phyloP scores from a whole-genome alignment of 2,888 invertebrate species.

The Drosophila ezoana region DNA sequence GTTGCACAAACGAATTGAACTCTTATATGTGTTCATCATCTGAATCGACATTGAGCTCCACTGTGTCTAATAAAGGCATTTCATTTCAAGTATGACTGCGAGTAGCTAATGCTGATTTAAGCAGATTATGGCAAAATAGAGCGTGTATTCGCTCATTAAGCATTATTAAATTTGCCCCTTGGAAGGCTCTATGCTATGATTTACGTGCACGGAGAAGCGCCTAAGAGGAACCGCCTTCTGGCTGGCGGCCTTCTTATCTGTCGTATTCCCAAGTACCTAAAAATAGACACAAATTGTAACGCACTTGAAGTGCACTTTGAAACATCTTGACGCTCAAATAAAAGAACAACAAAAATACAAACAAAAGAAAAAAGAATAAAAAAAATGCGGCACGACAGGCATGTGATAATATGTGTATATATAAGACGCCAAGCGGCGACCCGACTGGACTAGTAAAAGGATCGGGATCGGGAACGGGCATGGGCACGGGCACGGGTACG shows the following conservation, averaged over 20 bases:
- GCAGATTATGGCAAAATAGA: slow-evolving; percentile 19
- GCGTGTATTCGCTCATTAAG: slow-evolving; percentile 54
- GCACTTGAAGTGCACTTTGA: slow-evolving; percentile 77
- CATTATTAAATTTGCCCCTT: slow-evolving; percentile 46
- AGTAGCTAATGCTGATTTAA: slow-evolving; percentile 8
- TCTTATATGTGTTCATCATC: no score
- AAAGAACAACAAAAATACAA: slow-evolving; percentile 44
- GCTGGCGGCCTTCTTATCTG: slow-evolving; percentile 34
- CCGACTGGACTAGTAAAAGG: slow-evolving; percentile 25
- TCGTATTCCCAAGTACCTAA: slow-evolving; percentile 71
- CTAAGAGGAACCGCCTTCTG: slow-evolving; percentile 17
- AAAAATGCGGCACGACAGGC: slow-evolving; percentile 48
- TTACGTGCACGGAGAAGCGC: slow-evolving; percentile 28
- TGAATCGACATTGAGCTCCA: slow-evolving; percentile 1
- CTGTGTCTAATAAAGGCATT: background rate
- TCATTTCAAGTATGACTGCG: no score
- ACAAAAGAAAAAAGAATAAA: slow-evolving; percentile 20
- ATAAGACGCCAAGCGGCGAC: slow-evolving; percentile 12
- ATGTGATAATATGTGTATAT: slow-evolving; percentile 45
- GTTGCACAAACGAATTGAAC: no score
- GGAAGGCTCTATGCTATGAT: slow-evolving; percentile 25
- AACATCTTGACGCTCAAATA: slow-evolving; percentile 72
- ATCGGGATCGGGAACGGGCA: slow-evolving; percentile 11
- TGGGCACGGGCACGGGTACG: slow-evolving; percentile 7
- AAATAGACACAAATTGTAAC: slow-evolving; percentile 70